A percentile compares a stretch with the other conserved stretches of the same genome.
Conservation (phyloP, 2,797 vertebrate species). For the Nannoperca obscura region DNA sequence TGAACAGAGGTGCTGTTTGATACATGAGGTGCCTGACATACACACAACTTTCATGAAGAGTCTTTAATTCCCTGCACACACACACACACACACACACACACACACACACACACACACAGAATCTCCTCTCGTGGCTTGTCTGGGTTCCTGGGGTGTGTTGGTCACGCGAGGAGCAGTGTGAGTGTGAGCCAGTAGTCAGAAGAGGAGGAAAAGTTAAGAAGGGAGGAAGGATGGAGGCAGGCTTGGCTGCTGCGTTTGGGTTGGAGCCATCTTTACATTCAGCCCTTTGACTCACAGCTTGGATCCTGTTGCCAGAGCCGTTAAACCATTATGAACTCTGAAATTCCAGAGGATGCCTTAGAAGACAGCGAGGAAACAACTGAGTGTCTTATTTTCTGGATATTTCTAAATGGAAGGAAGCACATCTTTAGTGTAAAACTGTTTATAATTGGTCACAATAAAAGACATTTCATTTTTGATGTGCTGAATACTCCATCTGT, state of each 20-base stretch:
- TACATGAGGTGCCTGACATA: slow-evolving; percentile 71
- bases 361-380: slow-evolving; percentile 39
- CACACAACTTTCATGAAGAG: slow-evolving; percentile 41
- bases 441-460: neutral
- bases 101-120: slow-evolving; percentile 17
- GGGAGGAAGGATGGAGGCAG: slow-evolving; percentile 45
- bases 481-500: neutral
- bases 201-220: slow-evolving; percentile 34
- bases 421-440: slow-evolving; percentile 3
- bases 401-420: slow-evolving; percentile 13
- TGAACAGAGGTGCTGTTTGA: slow-evolving; percentile 74
- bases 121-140: slow-evolving; percentile 40
- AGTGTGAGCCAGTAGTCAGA: slow-evolving; percentile 52
- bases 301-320: slow-evolving; percentile 35
- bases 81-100: slow-evolving; percentile 23
- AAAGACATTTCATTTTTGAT: neutral
- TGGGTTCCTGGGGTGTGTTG: slow-evolving; percentile 63
- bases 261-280: slow-evolving; percentile 61
- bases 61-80: slow-evolving; percentile 49
- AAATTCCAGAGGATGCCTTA: slow-evolving; percentile 57
- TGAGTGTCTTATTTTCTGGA: slow-evolving; percentile 3
- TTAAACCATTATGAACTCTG: slow-evolving; percentile 44
- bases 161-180: slow-evolving; percentile 58
- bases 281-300: slow-evolving; percentile 54
- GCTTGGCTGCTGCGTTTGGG: slow-evolving; percentile 40